A percentile compares a stretch with the other conserved stretches of the same genome.
phyloP scores from a whole-genome alignment of 2,888 invertebrate species.

The Apamea sordens region DNA sequence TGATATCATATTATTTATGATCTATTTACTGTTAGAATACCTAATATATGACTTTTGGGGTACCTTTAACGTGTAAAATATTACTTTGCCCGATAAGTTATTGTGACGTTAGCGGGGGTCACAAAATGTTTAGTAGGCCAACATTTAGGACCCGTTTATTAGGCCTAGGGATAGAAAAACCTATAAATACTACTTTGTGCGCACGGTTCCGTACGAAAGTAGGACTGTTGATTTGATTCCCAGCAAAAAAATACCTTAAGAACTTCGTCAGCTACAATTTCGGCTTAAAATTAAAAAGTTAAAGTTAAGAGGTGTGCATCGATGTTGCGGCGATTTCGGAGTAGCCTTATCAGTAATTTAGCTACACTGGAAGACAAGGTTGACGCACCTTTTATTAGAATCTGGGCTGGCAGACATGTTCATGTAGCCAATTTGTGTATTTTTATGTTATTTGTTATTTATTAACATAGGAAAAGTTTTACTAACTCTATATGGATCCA shows the following conservation, averaged over 20 bases:
- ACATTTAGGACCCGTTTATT: not conserved
- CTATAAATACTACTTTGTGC: not conserved
- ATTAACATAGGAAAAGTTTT: too few relatives aligned
- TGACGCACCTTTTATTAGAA: too few relatives aligned
- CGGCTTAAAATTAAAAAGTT: not conserved
- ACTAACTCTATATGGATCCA: too few relatives aligned
- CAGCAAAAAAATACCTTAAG: not conserved
- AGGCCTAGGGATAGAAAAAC: not conserved
- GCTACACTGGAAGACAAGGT: too few relatives aligned
- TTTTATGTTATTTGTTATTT: too few relatives aligned
- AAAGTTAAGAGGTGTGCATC: not conserved
- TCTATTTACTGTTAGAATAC: conserved; percentile 22
- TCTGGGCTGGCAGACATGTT: too few relatives aligned
- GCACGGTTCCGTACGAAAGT: not conserved
- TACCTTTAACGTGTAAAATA: conserved; percentile 21
- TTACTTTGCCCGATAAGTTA: conserved; percentile 11
- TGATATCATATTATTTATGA: conserved; percentile 16
- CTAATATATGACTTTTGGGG: conserved; percentile 28
- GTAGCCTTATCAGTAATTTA: too few relatives aligned
- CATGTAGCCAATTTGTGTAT: too few relatives aligned
- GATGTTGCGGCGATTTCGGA: too few relatives aligned
- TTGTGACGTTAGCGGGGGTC: not conserved
- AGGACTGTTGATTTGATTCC: not conserved
- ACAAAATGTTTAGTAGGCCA: conserved; percentile 16
- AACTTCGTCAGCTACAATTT: not conserved